These are phyloP conservation scores for Hylaea fasciaria DNA, from an alignment of 2,888 invertebrate genomes.

Conservation along the genomic window DNA sequence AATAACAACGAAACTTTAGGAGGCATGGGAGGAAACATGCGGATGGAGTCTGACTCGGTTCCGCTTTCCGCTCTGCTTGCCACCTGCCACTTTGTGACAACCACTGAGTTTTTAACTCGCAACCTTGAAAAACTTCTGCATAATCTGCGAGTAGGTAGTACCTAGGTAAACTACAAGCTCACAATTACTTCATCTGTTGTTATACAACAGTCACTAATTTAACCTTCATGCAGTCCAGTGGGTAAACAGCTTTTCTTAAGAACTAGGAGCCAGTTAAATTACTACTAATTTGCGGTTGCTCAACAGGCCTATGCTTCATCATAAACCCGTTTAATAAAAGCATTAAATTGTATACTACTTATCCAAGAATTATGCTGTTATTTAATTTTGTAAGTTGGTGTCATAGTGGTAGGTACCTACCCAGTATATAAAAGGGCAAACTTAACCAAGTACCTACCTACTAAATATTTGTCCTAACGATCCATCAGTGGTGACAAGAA, in stretches of 20 bases:
- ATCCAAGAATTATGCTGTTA: too few relatives aligned
- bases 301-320: constrained; percentile 2
- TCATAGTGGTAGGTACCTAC: too few relatives aligned
- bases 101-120: constrained; percentile 24
- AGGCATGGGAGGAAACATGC: constrained; percentile 64
- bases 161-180: not conserved
- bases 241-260: constrained; percentile 8
- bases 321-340: not conserved
- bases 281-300: constrained; percentile 8
- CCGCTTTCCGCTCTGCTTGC: constrained; percentile 68
- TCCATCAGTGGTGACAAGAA: too few relatives aligned
- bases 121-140: constrained; percentile 23
- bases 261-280: constrained; percentile 5
- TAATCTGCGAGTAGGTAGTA: too few relatives aligned
- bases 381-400: too few relatives aligned
- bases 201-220: constrained; percentile 2
- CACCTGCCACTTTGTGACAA: constrained; percentile 44
- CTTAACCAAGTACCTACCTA: too few relatives aligned
- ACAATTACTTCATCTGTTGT: not conserved
- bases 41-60: constrained; percentile 54
- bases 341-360: too few relatives aligned
- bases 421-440: too few relatives aligned
- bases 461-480: too few relatives aligned
- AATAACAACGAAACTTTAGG: constrained; percentile 69
- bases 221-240: constrained; percentile 37